Percentiles rank a stretch among this genome's conserved stretches.
These are phyloP conservation scores for Gobio occitaniae DNA, from an alignment of 2,797 vertebrate genomes.

Conservation along the genomic window DNA sequence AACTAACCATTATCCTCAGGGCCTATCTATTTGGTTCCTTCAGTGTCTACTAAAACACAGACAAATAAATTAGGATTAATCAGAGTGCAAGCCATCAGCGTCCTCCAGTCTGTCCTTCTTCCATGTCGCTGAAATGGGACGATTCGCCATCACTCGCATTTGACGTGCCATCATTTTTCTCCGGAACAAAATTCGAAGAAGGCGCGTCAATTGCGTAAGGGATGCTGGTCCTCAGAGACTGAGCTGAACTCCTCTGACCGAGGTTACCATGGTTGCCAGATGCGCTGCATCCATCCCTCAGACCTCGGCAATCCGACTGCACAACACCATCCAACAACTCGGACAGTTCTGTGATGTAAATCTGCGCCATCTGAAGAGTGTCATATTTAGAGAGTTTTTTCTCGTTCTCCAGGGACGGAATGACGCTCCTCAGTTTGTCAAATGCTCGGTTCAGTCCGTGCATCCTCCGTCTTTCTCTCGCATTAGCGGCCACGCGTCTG, in stretches of 20 bases:
- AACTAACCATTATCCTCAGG: conserved; percentile 37
- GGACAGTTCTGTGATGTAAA: conserved; percentile 84
- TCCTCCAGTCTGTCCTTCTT: conserved; percentile 73
- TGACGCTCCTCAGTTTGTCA: conserved; percentile 84
- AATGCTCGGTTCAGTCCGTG: conserved; percentile 85
- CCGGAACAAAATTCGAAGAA: conserved; percentile 66
- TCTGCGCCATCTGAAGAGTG: conserved; percentile 87
- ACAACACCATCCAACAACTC: conserved; percentile 79
- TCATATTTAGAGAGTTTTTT: conserved; percentile 86
- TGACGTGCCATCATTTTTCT: conserved; percentile 58
- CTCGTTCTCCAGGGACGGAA: conserved; percentile 83
- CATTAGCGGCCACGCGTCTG: conserved; percentile 83
- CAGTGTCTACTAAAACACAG: conserved; percentile 66
- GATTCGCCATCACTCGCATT: conserved; percentile 82
- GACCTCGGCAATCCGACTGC: conserved; percentile 66
- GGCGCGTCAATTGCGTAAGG: conserved; percentile 59
- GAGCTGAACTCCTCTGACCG: conserved; percentile 65
- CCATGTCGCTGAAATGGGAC: conserved; percentile 78
- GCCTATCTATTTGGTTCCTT: conserved; percentile 61
- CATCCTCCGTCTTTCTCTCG: conserved; percentile 83
- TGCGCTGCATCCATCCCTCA: conserved; percentile 42
- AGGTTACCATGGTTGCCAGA: conserved; percentile 59
- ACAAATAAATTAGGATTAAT: conserved; percentile 43
- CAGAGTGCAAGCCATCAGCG: conserved; percentile 58
- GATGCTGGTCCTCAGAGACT: conserved; percentile 58